Conservation (phyloP, 2,797 vertebrate species). For the Urophycis tenuis region DNA sequence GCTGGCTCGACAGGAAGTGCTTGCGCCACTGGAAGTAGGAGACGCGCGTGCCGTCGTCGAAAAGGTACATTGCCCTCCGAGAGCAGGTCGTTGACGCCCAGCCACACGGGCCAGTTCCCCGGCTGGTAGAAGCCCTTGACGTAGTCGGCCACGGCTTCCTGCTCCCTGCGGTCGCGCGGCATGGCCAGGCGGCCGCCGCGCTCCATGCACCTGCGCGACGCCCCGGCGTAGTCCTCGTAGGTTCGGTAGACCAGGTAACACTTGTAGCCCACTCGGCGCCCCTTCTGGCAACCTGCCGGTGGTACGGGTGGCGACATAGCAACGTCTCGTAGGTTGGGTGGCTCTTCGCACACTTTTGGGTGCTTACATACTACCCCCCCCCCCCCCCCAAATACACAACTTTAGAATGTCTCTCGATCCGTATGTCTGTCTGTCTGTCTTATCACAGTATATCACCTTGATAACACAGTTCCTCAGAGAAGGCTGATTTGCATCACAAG, state of each 20-base stretch:
- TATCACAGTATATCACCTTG: too few relatives aligned
- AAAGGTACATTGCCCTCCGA: slow-evolving; percentile 80
- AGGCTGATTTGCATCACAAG: too few relatives aligned
- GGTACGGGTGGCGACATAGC: background rate
- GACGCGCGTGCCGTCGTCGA: slow-evolving; percentile 79
- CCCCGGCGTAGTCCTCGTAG: slow-evolving; percentile 71
- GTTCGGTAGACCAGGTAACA: slow-evolving; percentile 81
- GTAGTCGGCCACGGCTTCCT: slow-evolving; percentile 76
- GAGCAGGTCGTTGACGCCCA: slow-evolving; percentile 82
- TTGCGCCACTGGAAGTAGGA: slow-evolving; percentile 87
- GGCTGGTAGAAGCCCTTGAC: slow-evolving; percentile 74
- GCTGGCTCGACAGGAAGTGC: slow-evolving; percentile 82
- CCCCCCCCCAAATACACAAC: background rate
- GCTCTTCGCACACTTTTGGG: background rate
- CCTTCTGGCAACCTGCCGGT: slow-evolving; percentile 78
- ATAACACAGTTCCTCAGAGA: too few relatives aligned
- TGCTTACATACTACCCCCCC: too few relatives aligned
- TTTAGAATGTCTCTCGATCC: too few relatives aligned
- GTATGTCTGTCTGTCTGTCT: too few relatives aligned
- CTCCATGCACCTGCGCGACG: slow-evolving; percentile 72
- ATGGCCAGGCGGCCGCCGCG: slow-evolving; percentile 82
- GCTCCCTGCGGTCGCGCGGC: slow-evolving; percentile 77
- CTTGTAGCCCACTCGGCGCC: slow-evolving; percentile 74
- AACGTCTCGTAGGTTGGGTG: too few relatives aligned
- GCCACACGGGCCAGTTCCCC: slow-evolving; percentile 87